Evolutionary conservation across 2,888 invertebrate genomes (phyloP), one percentile per base, ranked within the genome.

Genomic region (Stenodema calcarata): DNA sequence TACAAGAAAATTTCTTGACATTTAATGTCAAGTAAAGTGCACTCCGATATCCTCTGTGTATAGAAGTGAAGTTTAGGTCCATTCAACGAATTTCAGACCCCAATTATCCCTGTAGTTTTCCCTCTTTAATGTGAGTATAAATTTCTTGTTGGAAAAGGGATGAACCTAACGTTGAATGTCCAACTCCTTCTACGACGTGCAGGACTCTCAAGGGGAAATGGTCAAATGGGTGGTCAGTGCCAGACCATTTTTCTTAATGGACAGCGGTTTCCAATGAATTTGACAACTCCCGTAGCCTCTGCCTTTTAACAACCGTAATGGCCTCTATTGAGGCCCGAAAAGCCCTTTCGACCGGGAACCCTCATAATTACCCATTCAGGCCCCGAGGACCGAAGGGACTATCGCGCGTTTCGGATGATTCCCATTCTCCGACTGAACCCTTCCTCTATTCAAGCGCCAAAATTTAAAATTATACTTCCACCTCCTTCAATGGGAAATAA

Each of bases 241-340:
- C 47, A 16, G 35, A 80, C 80, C 54, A 80, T 80, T 80, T 84
- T 84, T 84, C 83, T 42, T 84, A 86, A 86, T 86, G 86, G 86
- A 86, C 78, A 35, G 86, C 78, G 78, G 86, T 86, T 86, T 86
- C 78, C 86, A 86, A 76, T 86, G 86, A 73, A 86, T 86, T 78
- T 54, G 86, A 86, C 86, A 86, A 86, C 86, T 86, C 54, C 80
- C 41, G 30, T 27, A 73, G 73, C 80, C 35, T 50, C 35, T 41
- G 27, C 44, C 83, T 44, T 70, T 84, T 73, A 84, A 69, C 70
- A 69, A 42, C 83, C 42, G 44, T 73, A 84, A 84, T 84, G 73
- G 83, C 28, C 23, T 35, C 83, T 28, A 84, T 84, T 84, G 73
- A 84, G n/a, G 23, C 30, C 11, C 14, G 11, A n/a, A 69, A 18